These are phyloP conservation scores for Mus musculus DNA, from an alignment of 2,113 vertebrate genomes.

Conservation along the genomic window GRCm39 chr12:6069501-6070000, in stretches of 20 bases:
- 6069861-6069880: neutral
- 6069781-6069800: neutral
- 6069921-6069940: neutral
- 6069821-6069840: neutral
- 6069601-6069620: neutral
- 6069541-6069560: too few species aligned
- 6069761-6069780: neutral
- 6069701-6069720: neutral
- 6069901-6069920: neutral
- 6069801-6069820: neutral
- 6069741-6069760: neutral
- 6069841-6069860: neutral
- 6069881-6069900: neutral
- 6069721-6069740: neutral
- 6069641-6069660: neutral
- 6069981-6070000: neutral
- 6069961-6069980: neutral
- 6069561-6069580: too few species aligned
- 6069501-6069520: too few species aligned
- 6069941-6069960: neutral
- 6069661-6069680: too few species aligned
- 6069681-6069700: neutral
- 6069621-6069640: neutral
- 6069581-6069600: neutral
- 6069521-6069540: too few species aligned